A percentile compares a stretch with the other conserved stretches of the same genome.
These are phyloP conservation scores for Setipinna tenuifilis DNA, from an alignment of 2,797 vertebrate species.

Conservation along the genomic window DNA sequence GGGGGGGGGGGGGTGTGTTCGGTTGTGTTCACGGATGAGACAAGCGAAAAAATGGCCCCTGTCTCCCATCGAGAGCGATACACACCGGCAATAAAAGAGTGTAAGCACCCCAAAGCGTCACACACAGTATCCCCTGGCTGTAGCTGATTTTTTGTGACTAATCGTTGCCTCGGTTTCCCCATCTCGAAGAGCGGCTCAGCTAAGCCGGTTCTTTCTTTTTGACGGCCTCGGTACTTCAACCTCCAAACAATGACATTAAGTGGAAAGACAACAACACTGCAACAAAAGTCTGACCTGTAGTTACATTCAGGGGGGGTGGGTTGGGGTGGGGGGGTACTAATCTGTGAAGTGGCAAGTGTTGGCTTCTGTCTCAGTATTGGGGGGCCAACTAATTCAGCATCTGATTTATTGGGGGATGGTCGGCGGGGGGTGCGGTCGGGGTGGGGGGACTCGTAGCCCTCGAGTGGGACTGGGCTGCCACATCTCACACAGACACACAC, in stretches of 20 bases:
- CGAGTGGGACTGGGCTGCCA: neutral
- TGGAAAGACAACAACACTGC: neutral
- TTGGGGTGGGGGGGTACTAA: too few species aligned
- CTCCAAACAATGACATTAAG: neutral
- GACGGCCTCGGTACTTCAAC: neutral
- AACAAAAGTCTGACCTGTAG: neutral
- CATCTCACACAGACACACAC: too few species aligned
- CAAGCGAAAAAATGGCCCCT: neutral
- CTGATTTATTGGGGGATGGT: conserved; percentile 65
- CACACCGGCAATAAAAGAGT: neutral
- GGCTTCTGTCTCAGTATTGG: neutral
- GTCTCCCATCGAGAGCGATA: neutral
- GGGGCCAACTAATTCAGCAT: neutral
- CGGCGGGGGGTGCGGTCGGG: too few species aligned
- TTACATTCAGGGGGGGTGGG: neutral
- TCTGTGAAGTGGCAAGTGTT: neutral
- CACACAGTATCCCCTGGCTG: neutral
- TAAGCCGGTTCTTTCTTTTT: too few species aligned
- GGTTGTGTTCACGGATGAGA: neutral
- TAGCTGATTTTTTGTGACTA: neutral
- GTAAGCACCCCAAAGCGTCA: neutral
- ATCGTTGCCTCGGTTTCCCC: neutral
- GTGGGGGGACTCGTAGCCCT: too few species aligned
- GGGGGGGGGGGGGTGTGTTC: too few species aligned
- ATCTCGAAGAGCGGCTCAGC: neutral